These are phyloP conservation scores for Sporophila hypoxantha DNA, from an alignment of 2,113 vertebrate species.

Conservation along the genomic window DNA sequence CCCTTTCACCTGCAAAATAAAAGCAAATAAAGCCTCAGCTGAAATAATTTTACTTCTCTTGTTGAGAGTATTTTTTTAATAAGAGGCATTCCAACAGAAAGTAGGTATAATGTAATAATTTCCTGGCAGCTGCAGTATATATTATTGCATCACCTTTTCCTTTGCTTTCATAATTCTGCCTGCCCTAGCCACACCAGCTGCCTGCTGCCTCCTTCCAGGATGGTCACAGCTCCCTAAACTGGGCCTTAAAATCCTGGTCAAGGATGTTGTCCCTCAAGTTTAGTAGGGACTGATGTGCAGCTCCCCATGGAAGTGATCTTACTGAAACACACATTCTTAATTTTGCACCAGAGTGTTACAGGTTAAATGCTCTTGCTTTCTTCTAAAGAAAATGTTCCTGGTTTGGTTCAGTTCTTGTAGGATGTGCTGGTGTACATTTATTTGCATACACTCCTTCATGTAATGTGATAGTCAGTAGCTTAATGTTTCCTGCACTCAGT, in stretches of 20 bases:
- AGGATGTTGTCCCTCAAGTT: background rate
- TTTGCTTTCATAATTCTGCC: background rate
- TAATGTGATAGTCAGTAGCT: background rate
- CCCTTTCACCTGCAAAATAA: background rate
- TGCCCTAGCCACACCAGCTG: background rate
- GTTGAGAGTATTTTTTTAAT: background rate
- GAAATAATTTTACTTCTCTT: background rate
- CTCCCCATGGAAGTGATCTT: fast-evolving
- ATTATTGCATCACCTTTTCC: background rate
- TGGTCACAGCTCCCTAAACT: background rate
- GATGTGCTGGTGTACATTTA: background rate
- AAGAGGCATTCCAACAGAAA: background rate
- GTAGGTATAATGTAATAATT: background rate
- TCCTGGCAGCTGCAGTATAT: background rate
- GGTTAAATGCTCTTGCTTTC: background rate
- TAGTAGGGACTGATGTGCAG: background rate
- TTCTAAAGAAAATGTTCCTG: background rate
- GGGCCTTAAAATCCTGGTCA: background rate
- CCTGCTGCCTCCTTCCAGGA: background rate
- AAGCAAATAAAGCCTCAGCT: background rate
- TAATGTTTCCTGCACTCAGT: background rate
- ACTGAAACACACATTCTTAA: background rate
- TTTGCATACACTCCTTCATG: background rate
- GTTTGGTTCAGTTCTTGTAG: background rate
- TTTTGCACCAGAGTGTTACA: background rate